Evolutionary conservation across 2,888 invertebrate genomes (phyloP), one percentile per base, ranked within the genome.

Genomic region (Callyntrura guangdongensis): DNA sequence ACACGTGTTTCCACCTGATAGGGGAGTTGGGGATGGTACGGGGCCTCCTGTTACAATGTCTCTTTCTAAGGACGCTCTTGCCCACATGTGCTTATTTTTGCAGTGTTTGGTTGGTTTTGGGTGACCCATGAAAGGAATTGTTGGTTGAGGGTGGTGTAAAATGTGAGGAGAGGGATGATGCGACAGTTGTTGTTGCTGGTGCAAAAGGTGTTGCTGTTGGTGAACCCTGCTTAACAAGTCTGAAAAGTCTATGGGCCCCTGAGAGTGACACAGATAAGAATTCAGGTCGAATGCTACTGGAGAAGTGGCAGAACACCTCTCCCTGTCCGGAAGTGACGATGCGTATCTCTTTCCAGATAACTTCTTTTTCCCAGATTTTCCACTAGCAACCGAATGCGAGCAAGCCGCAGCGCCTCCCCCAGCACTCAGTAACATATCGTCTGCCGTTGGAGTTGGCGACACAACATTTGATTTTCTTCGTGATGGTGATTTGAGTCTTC

Each of bases 61-160:
- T 45, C 93, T 69, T 82, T 94, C 94, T 22, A 93, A 27, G 6
- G 93, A 93, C 3, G 93, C 91, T 74, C 94, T 91, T 12, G 92
- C 93, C 93, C 93, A 94, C 74, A 93, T 84, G 81, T 93, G 93
- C 79, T 93, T 93, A 85, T 92, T 92, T 91, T 92, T 92, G 88
- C 93, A 93, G 25, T 94, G 93, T 74, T 93, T 93, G 11, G 93
- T 92, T 14, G 93, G 93, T 14, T 91, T 91, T 6, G 92, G 92
- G 81, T 91, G 91, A 8, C 89, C 91, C 88, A 91, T 84, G 61
- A 59, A 88, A 22, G 79, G 67, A 25, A 83, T 27, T 84, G 83
- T 84, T 17, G 79, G 86, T 25, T 89, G 83, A 25, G 84, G 83
- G 22, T 86, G 79, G 25, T 83, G 84, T 67, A 90, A 86, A 49